These are phyloP conservation scores for Drosophila prolongata DNA, from an alignment of 2,888 invertebrate genomes.

Conservation along the genomic window DNA sequence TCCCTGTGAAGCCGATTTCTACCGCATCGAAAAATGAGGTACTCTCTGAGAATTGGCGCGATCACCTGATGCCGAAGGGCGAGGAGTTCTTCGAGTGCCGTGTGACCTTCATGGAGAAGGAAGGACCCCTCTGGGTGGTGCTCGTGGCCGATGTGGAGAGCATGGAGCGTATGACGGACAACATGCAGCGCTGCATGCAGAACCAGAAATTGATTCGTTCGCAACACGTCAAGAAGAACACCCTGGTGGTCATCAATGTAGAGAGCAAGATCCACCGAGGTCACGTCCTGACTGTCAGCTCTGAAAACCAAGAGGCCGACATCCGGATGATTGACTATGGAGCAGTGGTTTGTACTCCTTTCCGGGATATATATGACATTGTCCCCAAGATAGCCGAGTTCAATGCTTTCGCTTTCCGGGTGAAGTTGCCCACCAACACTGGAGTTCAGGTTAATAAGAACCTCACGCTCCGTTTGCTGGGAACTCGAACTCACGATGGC, in stretches of 20 bases:
- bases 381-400: constrained; percentile 26
- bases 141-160: constrained; percentile 7
- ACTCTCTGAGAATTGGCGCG: constrained; percentile 41
- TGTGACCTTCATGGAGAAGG: constrained; percentile 35
- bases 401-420: constrained; percentile 43
- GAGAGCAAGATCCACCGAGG: constrained; percentile 38
- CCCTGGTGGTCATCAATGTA: constrained; percentile 32
- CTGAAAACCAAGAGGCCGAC: neutral
- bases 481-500: constrained; percentile 40
- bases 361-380: constrained; percentile 33
- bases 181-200: constrained; percentile 14
- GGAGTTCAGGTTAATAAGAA: constrained; percentile 29
- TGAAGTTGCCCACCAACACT: constrained; percentile 23
- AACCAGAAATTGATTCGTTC: constrained; percentile 6
- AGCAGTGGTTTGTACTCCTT: neutral
- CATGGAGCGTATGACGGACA: constrained; percentile 20
- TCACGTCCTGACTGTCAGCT: constrained; percentile 20
- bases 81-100: constrained; percentile 42
- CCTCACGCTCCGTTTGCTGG: constrained; percentile 43
- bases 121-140: constrained; percentile 54
- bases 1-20: too few species aligned
- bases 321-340: constrained; percentile 57
- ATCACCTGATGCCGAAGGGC: constrained; percentile 16
- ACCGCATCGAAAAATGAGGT: neutral
- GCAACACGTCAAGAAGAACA: constrained; percentile 20